Conservation (phyloP, 1,140 invertebrate genomes). For the Globodera rostochiensis region DNA sequence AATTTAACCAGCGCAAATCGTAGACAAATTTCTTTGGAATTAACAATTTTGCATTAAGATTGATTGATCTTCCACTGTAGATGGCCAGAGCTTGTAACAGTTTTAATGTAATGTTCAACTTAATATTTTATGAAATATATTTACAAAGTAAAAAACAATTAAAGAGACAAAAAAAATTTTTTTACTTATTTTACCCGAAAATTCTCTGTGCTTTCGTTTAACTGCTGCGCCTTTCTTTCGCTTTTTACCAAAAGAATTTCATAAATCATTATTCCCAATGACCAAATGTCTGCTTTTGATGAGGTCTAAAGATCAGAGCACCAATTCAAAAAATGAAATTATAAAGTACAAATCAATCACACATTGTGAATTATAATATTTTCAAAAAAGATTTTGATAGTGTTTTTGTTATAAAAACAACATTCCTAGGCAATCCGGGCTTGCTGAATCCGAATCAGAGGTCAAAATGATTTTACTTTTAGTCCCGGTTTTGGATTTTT, state of each 20-base stretch:
- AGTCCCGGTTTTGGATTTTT: too few species aligned
- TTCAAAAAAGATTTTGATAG: too few species aligned
- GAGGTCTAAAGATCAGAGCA: background rate
- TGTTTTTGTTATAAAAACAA: too few species aligned
- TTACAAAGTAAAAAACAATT: background rate
- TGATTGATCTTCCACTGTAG: background rate
- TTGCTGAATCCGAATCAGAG: too few species aligned
- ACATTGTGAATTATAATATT: too few species aligned
- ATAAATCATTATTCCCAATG: background rate
- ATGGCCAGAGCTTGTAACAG: background rate
- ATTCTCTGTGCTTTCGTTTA: background rate
- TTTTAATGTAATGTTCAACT: background rate
- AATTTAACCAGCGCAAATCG: background rate
- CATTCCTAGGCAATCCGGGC: too few species aligned
- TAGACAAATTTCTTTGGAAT: background rate
- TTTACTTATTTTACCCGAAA: background rate
- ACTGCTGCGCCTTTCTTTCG: background rate
- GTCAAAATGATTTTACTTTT: too few species aligned
- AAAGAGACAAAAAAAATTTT: background rate
- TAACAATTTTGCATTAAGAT: background rate
- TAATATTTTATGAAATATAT: background rate
- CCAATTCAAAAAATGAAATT: background rate
- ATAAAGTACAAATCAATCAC: too few species aligned
- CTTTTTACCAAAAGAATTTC: background rate
- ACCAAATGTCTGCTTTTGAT: background rate